Evolutionary conservation across 1,140 invertebrate species (phyloP).

Genomic region (Saccostrea echinata): DNA sequence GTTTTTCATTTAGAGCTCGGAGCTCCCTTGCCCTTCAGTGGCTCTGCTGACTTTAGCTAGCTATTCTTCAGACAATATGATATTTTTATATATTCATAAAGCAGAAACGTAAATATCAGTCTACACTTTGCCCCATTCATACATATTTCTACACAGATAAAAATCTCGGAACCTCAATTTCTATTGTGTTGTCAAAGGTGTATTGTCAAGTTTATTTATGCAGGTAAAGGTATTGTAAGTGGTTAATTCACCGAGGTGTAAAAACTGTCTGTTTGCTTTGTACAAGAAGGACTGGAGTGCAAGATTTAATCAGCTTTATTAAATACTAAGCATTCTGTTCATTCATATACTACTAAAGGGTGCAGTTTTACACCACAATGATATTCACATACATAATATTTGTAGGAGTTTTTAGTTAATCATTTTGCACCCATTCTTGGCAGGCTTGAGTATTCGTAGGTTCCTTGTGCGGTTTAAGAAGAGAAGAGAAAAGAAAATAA

Average conservation of each 20-base stretch:
- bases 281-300: background rate
- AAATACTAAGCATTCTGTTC: background rate
- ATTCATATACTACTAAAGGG: slow-evolving; percentile 6
- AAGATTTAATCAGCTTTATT: slow-evolving; percentile 32
- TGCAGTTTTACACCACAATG: background rate
- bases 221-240: background rate
- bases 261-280: background rate
- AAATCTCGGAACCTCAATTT: background rate
- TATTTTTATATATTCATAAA: background rate
- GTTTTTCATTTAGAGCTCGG: background rate
- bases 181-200: background rate
- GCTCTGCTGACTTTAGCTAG: background rate
- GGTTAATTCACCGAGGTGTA: slow-evolving; percentile 20
- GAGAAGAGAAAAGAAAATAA: background rate
- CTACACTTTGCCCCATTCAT: background rate
- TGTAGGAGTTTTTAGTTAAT: slow-evolving; percentile 9
- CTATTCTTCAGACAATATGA: too few species aligned
- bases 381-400: background rate
- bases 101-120: background rate
- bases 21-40: background rate
- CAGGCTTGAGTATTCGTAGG: background rate
- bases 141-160: background rate
- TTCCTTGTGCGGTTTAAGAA: background rate
- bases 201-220: background rate
- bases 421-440: slow-evolving; percentile 10